Evolutionary conservation across 2,113 vertebrate species (phyloP).

Genomic region (Syngnathus scovelli): DNA sequence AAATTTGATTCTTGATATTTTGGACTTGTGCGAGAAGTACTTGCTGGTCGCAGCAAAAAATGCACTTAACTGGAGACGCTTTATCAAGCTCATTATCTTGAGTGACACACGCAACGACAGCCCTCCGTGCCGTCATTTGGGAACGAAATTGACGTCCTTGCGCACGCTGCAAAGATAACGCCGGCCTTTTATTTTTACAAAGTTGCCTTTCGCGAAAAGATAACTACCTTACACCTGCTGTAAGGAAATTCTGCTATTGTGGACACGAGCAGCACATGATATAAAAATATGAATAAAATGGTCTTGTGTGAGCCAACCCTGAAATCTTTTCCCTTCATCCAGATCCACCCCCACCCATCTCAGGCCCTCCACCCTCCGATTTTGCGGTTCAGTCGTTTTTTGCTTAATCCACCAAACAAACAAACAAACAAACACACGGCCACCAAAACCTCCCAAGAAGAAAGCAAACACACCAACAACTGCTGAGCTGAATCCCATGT

Average conservation of each 20-base stretch:
- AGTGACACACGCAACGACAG: too few species aligned
- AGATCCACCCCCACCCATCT: neutral
- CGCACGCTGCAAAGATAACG: too few species aligned
- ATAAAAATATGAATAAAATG: neutral
- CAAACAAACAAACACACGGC: conserved; percentile 4
- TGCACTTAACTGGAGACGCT: too few species aligned
- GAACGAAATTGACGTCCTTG: too few species aligned
- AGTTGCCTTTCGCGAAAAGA: too few species aligned
- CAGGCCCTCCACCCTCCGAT: neutral
- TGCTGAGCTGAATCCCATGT: conserved; percentile 4
- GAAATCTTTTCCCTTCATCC: neutral
- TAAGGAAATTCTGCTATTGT: neutral
- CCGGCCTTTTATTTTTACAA: too few species aligned
- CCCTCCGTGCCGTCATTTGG: too few species aligned
- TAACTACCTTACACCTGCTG: too few species aligned
- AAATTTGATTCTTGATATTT: too few species aligned
- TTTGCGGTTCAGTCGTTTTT: neutral
- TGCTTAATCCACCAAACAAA: conserved; percentile 1
- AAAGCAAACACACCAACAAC: conserved; percentile 6
- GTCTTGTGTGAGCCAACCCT: neutral
- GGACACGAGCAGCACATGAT: neutral
- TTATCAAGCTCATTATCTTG: too few species aligned
- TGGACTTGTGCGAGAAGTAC: too few species aligned
- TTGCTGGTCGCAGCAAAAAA: too few species aligned
- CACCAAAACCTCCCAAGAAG: conserved; percentile 7